Evolutionary conservation across 2,888 invertebrate genomes (phyloP).

Genomic region (Archips crataeganus): DNA sequence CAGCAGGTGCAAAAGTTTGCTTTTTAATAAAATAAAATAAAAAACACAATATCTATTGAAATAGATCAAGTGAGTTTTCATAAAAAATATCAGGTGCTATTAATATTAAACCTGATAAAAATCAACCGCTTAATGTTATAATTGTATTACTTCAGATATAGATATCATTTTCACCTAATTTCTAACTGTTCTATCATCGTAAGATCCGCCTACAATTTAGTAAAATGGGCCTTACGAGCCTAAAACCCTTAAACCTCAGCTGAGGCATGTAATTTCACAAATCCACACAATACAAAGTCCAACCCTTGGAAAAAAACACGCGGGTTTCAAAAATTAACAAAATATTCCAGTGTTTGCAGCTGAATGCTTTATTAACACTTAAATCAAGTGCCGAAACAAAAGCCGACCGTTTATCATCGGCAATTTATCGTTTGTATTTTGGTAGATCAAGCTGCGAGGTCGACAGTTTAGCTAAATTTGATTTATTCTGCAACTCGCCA

Average conservation of each 20-base stretch:
- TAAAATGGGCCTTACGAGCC: no score
- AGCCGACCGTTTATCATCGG: constrained; percentile 39
- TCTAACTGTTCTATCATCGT: no score
- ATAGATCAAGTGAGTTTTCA: background rate
- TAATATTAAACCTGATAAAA: no score
- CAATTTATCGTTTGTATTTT: constrained; percentile 49
- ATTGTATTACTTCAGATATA: no score
- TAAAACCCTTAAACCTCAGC: no score
- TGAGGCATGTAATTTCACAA: no score
- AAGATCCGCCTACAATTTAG: no score
- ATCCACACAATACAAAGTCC: background rate
- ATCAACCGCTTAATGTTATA: no score
- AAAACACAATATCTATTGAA: background rate
- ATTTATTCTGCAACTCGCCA: constrained; percentile 64
- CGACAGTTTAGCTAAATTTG: constrained; percentile 62
- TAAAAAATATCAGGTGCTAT: no score
- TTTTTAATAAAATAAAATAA: background rate
- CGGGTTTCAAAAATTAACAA: background rate
- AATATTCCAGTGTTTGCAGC: constrained; percentile 9
- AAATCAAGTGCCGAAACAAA: constrained; percentile 43
- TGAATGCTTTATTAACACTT: constrained; percentile 44
- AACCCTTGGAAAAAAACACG: background rate
- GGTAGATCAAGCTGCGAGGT: constrained; percentile 49
- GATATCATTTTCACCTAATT: no score
- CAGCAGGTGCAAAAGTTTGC: background rate